Evolutionary conservation across 2,113 vertebrate species (phyloP).

Genomic region (Crypturellus undulatus): DNA sequence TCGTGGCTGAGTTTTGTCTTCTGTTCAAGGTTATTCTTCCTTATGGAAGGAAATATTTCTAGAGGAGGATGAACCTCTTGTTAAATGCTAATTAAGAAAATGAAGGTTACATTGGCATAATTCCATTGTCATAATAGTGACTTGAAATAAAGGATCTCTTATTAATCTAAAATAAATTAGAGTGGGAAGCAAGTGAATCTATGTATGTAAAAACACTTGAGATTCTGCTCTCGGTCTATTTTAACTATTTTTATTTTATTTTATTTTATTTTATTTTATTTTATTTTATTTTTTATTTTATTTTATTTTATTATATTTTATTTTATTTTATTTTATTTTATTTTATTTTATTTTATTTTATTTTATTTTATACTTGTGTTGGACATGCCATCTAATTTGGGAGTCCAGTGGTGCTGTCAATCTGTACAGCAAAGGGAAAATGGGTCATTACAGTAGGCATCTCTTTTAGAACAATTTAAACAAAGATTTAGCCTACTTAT

Average conservation of each 20-base stretch:
- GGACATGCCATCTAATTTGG: neutral
- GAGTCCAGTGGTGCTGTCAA: neutral
- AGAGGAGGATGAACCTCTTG: constrained; percentile 53
- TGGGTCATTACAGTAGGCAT: neutral
- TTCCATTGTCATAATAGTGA: constrained; percentile 66
- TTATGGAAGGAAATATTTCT: constrained; percentile 65
- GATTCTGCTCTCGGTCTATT: neutral
- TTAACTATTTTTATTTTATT: neutral
- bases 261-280: neutral
- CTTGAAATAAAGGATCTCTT: constrained; percentile 50
- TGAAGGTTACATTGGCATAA: constrained; percentile 65
- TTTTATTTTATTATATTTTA: neutral
- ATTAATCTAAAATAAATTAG: constrained; percentile 60
- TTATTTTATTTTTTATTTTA: neutral
- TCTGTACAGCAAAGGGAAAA: neutral
- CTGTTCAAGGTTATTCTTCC: constrained; percentile 72
- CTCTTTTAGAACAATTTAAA: constrained; percentile 13
- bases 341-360: neutral
- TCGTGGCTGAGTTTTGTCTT: constrained; percentile 41
- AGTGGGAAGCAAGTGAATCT: constrained; percentile 7
- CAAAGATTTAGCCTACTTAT: neutral
- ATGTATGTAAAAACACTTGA: neutral
- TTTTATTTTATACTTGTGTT: neutral
- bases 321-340: neutral
- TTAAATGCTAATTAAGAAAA: constrained; percentile 74